Conservation (phyloP, 2,888 invertebrate genomes). For the Athalia circularis region DNA sequence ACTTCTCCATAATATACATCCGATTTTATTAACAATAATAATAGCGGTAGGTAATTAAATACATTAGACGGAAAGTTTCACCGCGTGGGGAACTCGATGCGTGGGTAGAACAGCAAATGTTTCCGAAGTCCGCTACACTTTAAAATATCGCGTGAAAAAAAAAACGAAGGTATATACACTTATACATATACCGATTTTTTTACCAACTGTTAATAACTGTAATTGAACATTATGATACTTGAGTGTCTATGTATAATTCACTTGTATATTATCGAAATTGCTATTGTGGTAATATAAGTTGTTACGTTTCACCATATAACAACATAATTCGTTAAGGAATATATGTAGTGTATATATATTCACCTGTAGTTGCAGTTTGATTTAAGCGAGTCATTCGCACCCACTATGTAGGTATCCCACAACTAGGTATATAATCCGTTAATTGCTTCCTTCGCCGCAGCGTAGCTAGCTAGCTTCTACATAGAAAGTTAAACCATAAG, state of each 20-base stretch:
- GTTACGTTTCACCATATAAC: background rate
- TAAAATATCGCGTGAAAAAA: background rate
- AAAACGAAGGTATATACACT: background rate
- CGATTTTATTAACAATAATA: no score
- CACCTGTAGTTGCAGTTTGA: background rate
- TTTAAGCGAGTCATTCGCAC: slow-evolving; percentile 23
- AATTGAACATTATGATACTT: background rate
- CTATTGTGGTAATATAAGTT: background rate
- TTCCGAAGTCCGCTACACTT: background rate
- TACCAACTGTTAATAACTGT: background rate
- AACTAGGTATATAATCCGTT: background rate
- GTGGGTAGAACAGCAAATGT: slow-evolving; percentile 11
- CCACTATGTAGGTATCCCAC: slow-evolving; percentile 7
- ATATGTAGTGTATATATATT: background rate
- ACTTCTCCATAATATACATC: no score
- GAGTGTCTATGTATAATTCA: background rate
- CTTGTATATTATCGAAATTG: slow-evolving; percentile 6
- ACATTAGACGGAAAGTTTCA: slow-evolving; percentile 23
- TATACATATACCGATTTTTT: background rate
- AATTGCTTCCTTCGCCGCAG: slow-evolving; percentile 25
- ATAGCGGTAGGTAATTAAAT: background rate
- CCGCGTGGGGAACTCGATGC: background rate
- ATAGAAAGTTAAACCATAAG: slow-evolving; percentile 46
- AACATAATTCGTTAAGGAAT: slow-evolving; percentile 3
- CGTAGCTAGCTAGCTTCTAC: background rate